Evolutionary conservation across 2,797 vertebrate genomes (phyloP).

Genomic region (Enteromius argenteus): DNA sequence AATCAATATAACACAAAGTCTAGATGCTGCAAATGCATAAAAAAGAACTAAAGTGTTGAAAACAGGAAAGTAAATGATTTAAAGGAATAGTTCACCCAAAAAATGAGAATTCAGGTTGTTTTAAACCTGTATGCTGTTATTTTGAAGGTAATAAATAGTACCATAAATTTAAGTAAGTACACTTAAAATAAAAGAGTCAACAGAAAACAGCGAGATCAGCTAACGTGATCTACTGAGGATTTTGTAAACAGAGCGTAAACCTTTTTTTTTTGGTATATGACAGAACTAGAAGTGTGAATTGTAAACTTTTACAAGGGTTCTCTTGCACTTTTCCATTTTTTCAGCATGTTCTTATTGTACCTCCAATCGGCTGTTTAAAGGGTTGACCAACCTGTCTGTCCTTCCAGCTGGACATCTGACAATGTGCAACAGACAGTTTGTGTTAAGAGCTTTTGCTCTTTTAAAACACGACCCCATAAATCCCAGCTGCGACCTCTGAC

Average conservation of each 20-base stretch:
- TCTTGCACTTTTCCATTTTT: constrained; percentile 57
- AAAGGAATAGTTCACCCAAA: neutral
- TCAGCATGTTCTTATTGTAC: constrained; percentile 45
- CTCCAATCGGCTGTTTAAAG: constrained; percentile 59
- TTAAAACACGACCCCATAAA: constrained; percentile 49
- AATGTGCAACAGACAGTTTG: constrained; percentile 57
- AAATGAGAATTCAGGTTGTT: neutral
- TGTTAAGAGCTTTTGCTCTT: constrained; percentile 20
- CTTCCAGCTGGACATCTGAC: constrained; percentile 51
- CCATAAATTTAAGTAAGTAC: neutral
- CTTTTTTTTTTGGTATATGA: constrained; percentile 53
- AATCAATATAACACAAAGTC: constrained; percentile 23
- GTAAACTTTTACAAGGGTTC: constrained; percentile 47
- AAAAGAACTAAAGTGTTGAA: neutral
- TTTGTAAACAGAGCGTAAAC: neutral
- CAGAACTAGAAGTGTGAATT: constrained; percentile 42
- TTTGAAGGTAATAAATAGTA: neutral
- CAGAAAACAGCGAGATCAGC: neutral
- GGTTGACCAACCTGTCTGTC: constrained; percentile 51
- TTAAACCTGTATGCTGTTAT: neutral
- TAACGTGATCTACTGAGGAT: neutral
- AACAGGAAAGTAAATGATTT: constrained; percentile 5
- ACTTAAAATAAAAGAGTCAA: neutral
- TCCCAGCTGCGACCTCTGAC: constrained; percentile 61
- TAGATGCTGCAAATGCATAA: neutral